Conservation (phyloP, 2,797 vertebrate species). For the Allobates femoralis region DNA sequence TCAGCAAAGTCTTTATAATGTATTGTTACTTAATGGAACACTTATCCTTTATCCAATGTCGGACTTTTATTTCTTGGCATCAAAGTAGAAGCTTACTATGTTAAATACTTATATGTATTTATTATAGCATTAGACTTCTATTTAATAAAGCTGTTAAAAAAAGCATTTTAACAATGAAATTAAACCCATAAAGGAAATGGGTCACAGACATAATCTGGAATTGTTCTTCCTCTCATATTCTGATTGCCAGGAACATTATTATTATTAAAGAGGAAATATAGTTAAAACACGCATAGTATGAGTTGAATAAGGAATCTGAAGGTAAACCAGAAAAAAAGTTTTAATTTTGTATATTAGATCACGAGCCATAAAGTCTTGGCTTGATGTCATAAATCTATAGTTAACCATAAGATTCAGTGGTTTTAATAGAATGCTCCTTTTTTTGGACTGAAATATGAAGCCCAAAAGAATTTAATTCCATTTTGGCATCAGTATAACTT, state of each 20-base stretch:
- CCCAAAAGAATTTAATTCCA: not conserved
- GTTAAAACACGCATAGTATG: slow-evolving; percentile 19
- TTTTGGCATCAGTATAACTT: no score
- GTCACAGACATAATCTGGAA: slow-evolving; percentile 45
- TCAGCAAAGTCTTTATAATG: slow-evolving; percentile 50
- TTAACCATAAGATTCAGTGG: not conserved
- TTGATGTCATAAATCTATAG: not conserved
- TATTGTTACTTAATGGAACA: slow-evolving; percentile 55
- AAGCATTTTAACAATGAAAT: slow-evolving; percentile 57
- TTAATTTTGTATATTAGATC: not conserved
- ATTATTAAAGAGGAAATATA: slow-evolving; percentile 45
- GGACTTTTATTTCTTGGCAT: slow-evolving; percentile 51
- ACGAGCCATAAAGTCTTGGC: not conserved
- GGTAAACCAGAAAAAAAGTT: not conserved
- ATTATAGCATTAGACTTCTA: slow-evolving; percentile 56
- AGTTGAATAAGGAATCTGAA: slow-evolving; percentile 16
- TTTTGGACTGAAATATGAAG: not conserved
- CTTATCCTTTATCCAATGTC: slow-evolving; percentile 48
- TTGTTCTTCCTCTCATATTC: slow-evolving; percentile 53
- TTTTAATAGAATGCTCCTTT: not conserved
- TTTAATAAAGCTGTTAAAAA: slow-evolving; percentile 53
- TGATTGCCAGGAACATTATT: slow-evolving; percentile 37
- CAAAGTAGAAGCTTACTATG: slow-evolving; percentile 44
- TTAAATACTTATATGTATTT: slow-evolving; percentile 53
- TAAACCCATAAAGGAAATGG: slow-evolving; percentile 55